These are phyloP conservation scores for Lethrus apterus DNA, from an alignment of 1,140 invertebrate genomes.

Conservation along the genomic window DNA sequence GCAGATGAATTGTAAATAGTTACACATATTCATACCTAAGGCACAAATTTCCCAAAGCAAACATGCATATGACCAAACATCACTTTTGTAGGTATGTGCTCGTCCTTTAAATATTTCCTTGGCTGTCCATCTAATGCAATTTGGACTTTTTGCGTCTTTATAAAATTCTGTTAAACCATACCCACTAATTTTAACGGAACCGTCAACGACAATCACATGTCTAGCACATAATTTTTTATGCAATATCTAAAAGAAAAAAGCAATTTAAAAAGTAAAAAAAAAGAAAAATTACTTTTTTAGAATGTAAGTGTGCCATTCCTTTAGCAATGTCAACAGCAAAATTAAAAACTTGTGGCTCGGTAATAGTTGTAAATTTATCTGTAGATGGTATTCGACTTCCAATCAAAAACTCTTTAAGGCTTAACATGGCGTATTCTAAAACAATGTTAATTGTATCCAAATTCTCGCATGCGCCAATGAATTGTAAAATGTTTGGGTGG, in stretches of 20 bases:
- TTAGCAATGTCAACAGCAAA: conserved; percentile 51
- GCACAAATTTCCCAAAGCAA: conserved; percentile 76
- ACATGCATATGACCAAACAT: conserved; percentile 77
- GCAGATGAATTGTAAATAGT: no score
- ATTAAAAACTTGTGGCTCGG: conserved; percentile 52
- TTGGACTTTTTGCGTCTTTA: conserved; percentile 44
- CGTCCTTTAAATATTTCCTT: conserved; percentile 64
- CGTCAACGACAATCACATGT: conserved; percentile 57
- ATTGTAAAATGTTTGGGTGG: conserved; percentile 62
- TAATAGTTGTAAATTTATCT: conserved; percentile 55
- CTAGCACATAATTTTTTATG: conserved; percentile 66
- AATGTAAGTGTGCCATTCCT: conserved; percentile 59
- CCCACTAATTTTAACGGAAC: conserved; percentile 60
- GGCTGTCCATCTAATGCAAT: conserved; percentile 70
- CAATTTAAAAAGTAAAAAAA: conserved; percentile 27
- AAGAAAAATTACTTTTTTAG: conserved; percentile 42
- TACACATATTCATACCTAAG: no score
- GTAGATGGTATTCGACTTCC: conserved; percentile 53
- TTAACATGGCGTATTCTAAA: conserved; percentile 56
- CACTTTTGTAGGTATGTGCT: conserved; percentile 58
- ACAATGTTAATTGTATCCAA: conserved; percentile 62
- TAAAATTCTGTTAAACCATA: conserved; percentile 53
- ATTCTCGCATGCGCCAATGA: conserved; percentile 74
- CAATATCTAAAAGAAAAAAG: conserved; percentile 48
- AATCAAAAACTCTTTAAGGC: conserved; percentile 60